Evolutionary conservation across 2,113 vertebrate species (phyloP).

Genomic region (Tychaedon coryphoeus): DNA sequence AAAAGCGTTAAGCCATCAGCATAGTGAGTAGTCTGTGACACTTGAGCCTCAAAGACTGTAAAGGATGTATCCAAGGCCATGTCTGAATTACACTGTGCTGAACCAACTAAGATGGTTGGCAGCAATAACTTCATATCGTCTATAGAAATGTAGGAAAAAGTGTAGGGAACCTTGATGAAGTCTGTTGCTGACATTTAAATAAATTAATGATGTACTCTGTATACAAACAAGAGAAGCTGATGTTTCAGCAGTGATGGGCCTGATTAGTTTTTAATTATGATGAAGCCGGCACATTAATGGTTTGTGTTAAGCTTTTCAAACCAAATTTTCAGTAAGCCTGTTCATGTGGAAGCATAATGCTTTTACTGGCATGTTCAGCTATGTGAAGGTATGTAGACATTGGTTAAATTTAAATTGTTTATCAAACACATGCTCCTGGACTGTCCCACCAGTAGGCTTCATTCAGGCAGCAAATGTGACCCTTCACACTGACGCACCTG

Average conservation of each 20-base stretch:
- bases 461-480: not conserved
- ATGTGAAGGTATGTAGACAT: not conserved
- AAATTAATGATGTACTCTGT: conserved; percentile 27
- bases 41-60: not conserved
- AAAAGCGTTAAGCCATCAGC: not conserved
- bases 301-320: conserved; percentile 5
- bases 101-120: not conserved
- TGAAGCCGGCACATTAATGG: not conserved
- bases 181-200: conserved; percentile 43
- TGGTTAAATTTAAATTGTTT: not conserved
- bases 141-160: not conserved
- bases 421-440: not conserved
- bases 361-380: not conserved
- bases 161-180: not conserved
- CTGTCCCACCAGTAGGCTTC: not conserved
- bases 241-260: conserved; percentile 8
- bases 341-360: not conserved
- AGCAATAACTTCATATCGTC: not conserved
- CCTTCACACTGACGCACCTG: not conserved
- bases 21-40: not conserved
- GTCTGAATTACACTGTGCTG: not conserved
- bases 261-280: conserved; percentile 57
- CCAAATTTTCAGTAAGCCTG: not conserved
- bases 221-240: conserved; percentile 43
- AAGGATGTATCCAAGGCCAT: not conserved